Evolutionary conservation across 2,888 invertebrate species (phyloP).

Genomic region (Tipula vernalis): DNA sequence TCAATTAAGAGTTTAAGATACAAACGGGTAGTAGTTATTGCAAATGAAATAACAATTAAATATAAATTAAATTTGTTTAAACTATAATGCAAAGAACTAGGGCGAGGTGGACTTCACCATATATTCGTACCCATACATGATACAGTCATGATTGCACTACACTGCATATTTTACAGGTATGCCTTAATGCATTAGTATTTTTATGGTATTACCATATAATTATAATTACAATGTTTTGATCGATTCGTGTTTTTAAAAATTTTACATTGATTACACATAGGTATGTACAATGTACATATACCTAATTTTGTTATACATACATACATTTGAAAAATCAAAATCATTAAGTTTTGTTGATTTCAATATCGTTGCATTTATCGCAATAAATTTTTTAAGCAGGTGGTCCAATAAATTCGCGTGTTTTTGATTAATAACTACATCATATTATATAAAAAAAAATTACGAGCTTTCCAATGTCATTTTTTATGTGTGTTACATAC

Average conservation of each 20-base stretch:
- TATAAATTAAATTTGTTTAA: neutral
- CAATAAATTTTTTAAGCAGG: neutral
- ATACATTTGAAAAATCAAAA: neutral
- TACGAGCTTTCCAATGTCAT: neutral
- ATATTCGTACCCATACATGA: neutral
- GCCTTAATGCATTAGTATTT: neutral
- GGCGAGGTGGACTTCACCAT: neutral
- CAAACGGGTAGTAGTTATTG: neutral
- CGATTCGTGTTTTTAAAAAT: neutral
- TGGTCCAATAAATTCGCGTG: neutral
- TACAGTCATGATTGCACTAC: neutral
- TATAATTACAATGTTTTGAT: neutral
- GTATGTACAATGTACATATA: neutral
- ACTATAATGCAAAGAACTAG: neutral
- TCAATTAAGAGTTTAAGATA: neutral
- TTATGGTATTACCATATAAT: neutral
- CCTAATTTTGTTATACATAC: neutral
- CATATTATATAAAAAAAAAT: neutral
- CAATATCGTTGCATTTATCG: no score
- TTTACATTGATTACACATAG: neutral
- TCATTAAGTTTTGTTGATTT: no score
- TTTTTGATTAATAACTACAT: neutral
- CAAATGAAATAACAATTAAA: neutral
- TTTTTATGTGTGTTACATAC: neutral
- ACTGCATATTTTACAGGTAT: no score